These are phyloP conservation scores for Acleris laterana DNA, from an alignment of 2,888 invertebrate species.

Conservation along the genomic window DNA sequence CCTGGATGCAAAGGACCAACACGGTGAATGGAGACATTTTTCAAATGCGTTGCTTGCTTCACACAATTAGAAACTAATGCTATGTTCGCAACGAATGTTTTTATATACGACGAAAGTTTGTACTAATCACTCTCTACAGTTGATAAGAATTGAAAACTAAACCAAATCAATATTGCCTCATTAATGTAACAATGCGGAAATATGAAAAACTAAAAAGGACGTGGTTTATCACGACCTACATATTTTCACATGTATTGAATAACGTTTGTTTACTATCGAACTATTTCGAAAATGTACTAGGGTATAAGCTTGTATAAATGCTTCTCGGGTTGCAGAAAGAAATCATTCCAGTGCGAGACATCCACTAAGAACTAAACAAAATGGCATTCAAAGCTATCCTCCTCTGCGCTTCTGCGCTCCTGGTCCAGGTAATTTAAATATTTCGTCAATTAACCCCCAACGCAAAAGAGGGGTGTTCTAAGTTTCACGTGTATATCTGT, in stretches of 20 bases:
- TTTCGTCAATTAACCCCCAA: too few relatives aligned
- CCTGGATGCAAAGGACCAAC: constrained; percentile 49
- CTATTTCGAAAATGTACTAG: background rate
- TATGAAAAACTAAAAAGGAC: too few relatives aligned
- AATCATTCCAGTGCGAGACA: constrained; percentile 9
- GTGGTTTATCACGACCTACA: too few relatives aligned
- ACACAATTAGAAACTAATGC: constrained; percentile 2
- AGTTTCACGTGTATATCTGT: too few relatives aligned
- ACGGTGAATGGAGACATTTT: constrained; percentile 53
- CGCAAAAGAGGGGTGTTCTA: too few relatives aligned
- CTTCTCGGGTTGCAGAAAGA: background rate
- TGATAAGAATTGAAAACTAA: background rate
- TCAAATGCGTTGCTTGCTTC: background rate
- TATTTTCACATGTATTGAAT: background rate
- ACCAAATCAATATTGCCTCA: too few relatives aligned
- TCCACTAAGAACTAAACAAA: constrained; percentile 20
- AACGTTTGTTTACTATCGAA: background rate
- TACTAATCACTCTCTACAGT: background rate
- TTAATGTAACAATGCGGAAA: too few relatives aligned
- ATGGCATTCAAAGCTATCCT: constrained; percentile 38
- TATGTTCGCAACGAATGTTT: background rate
- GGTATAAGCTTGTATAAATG: background rate
- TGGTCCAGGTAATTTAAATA: constrained; percentile 40
- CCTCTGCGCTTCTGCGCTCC: constrained; percentile 41
- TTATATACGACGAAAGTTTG: constrained; percentile 1